These are phyloP conservation scores for Rhopalosiphum padi DNA, from an alignment of 1,140 invertebrate species.

Conservation along the genomic window DNA sequence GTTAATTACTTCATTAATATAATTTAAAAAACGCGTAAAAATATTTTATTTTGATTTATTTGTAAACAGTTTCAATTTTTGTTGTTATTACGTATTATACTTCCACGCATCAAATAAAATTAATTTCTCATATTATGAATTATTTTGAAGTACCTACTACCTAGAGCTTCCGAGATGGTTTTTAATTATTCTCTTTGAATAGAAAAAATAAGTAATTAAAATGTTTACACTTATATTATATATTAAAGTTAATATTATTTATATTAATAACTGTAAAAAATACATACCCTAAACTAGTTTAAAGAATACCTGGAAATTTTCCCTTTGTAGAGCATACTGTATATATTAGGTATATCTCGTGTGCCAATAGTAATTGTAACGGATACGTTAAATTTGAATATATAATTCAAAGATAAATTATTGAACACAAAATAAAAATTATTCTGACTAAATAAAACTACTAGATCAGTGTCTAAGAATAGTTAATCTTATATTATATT, in stretches of 20 bases:
- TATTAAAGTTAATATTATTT: background rate
- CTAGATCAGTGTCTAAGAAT: background rate
- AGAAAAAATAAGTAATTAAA: background rate
- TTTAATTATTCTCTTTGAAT: background rate
- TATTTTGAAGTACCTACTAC: background rate
- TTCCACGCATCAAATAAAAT: background rate
- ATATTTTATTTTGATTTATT: background rate
- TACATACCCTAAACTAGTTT: background rate
- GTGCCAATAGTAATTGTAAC: background rate
- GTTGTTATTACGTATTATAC: background rate
- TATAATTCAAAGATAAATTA: background rate
- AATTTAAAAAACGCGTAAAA: background rate
- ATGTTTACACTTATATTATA: background rate
- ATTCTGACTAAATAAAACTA: background rate
- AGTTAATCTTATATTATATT: background rate
- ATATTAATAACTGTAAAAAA: background rate
- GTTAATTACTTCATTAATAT: background rate
- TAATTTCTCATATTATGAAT: background rate
- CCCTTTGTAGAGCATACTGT: too few species aligned
- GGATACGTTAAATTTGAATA: background rate
- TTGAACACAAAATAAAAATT: too few species aligned
- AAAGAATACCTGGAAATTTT: background rate
- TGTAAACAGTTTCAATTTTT: background rate
- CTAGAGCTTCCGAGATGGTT: background rate
- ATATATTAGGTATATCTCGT: background rate